Conservation (phyloP, 2,888 invertebrate genomes). For the Catonia carolina region DNA sequence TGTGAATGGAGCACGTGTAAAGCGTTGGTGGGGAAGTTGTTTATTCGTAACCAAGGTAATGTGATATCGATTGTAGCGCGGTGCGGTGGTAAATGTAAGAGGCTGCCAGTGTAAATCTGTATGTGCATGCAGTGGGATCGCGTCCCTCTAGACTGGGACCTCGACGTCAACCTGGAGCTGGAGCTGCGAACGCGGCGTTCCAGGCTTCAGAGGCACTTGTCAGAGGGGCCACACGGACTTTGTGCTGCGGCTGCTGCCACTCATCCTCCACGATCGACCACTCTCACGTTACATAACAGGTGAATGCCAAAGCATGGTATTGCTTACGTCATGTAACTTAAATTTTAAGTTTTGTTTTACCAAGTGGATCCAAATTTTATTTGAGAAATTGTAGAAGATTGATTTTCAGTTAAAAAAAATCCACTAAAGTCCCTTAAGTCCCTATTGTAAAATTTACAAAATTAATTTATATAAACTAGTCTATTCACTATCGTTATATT, state of each 20-base stretch:
- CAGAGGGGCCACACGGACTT: constrained; percentile 28
- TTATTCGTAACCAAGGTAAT: constrained; percentile 9
- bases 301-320: constrained; percentile 10
- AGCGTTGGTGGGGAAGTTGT: not conserved
- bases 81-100: constrained; percentile 10
- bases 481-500: no score
- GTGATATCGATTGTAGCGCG: constrained; percentile 1
- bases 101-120: constrained; percentile 3
- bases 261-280: constrained; percentile 29
- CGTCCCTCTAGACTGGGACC: constrained; percentile 31
- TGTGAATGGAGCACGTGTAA: no score
- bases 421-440: no score
- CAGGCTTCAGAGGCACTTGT: constrained; percentile 31
- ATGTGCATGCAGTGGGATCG: constrained; percentile 24
- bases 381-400: no score
- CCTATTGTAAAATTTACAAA: no score
- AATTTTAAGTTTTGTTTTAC: no score
- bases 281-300: constrained; percentile 31
- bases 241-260: constrained; percentile 25
- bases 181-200: constrained; percentile 26
- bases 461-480: no score
- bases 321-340: no score
- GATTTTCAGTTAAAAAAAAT: no score
- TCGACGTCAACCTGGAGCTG: constrained; percentile 32
- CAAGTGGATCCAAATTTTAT: no score